These are phyloP conservation scores for Myxocyprinus asiaticus DNA, from an alignment of 2,113 vertebrate genomes.

Conservation along the genomic window DNA sequence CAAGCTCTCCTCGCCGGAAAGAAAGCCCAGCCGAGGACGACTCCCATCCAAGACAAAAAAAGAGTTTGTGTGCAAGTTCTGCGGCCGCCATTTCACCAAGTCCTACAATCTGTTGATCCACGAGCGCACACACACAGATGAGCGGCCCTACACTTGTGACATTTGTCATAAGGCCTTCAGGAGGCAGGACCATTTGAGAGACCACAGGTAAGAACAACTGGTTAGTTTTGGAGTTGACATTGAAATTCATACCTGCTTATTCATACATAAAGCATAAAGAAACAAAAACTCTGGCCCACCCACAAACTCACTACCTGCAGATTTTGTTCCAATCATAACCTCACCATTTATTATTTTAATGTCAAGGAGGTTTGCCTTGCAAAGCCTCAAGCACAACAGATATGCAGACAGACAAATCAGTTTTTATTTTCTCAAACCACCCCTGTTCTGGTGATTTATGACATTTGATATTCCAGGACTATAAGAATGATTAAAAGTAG, in stretches of 20 bases:
- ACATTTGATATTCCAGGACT: neutral
- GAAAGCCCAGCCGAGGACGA: slow-evolving; percentile 90
- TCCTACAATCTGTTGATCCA: slow-evolving; percentile 99
- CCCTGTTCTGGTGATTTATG: slow-evolving; percentile 14
- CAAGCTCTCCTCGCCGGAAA: slow-evolving; percentile 90
- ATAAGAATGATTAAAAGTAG: slow-evolving; percentile 18
- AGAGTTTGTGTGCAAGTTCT: slow-evolving; percentile 99
- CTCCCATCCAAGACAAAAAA: slow-evolving; percentile 98
- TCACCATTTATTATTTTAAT: neutral
- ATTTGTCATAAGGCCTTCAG: slow-evolving; percentile 99
- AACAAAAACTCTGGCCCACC: neutral
- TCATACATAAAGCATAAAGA: neutral
- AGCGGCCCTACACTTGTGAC: slow-evolving; percentile 95
- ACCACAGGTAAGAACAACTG: slow-evolving; percentile 85
- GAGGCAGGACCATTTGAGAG: slow-evolving; percentile 95
- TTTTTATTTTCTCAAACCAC: slow-evolving; percentile 58
- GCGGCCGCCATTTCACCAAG: slow-evolving; percentile 97
- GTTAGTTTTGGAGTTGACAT: no score
- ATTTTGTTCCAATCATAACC: no score
- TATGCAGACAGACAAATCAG: slow-evolving; percentile 73
- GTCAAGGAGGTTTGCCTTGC: neutral
- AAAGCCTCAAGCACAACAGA: neutral
- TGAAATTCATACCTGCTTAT: neutral
- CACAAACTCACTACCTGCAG: neutral
- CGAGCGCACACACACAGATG: slow-evolving; percentile 95